These are phyloP conservation scores for Druceiella hillmani DNA, from an alignment of 2,888 invertebrate genomes.

Conservation along the genomic window DNA sequence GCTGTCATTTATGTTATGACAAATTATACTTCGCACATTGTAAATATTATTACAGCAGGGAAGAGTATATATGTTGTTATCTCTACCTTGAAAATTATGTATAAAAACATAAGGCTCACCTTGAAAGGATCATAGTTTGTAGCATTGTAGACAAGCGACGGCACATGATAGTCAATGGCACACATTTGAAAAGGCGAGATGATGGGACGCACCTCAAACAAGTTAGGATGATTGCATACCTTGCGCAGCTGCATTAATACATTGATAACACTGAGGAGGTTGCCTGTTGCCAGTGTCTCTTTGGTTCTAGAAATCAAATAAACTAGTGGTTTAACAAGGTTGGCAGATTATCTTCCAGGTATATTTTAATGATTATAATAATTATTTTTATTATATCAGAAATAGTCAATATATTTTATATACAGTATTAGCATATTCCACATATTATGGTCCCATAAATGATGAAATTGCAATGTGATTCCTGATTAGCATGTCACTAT, in stretches of 20 bases:
- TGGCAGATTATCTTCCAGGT: constrained; percentile 7
- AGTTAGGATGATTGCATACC: constrained; percentile 97
- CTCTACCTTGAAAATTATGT: constrained; percentile 9
- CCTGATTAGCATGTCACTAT: too few relatives aligned
- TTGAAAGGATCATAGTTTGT: constrained; percentile 69
- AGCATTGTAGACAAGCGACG: constrained; percentile 65
- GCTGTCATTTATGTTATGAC: too few relatives aligned
- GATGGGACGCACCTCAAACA: constrained; percentile 95
- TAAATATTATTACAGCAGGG: background rate
- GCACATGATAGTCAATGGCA: constrained; percentile 63
- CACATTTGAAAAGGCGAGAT: constrained; percentile 90
- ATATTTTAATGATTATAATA: too few relatives aligned
- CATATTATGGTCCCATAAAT: too few relatives aligned
- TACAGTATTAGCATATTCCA: too few relatives aligned
- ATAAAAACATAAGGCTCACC: constrained; percentile 40
- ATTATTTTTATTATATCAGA: too few relatives aligned
- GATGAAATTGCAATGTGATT: too few relatives aligned
- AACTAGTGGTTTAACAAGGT: constrained; percentile 6
- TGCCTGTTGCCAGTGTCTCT: constrained; percentile 90
- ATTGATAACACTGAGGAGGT: constrained; percentile 91
- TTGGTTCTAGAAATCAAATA: constrained; percentile 62
- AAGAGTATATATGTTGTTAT: background rate
- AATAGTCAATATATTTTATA: too few relatives aligned
- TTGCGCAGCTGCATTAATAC: constrained; percentile 96
- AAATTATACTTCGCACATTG: too few relatives aligned